A percentile compares a stretch with the other conserved stretches of the same genome.
phyloP scores from a whole-genome alignment of 2,797 vertebrate genomes.

The Dipus sagitta region DNA sequence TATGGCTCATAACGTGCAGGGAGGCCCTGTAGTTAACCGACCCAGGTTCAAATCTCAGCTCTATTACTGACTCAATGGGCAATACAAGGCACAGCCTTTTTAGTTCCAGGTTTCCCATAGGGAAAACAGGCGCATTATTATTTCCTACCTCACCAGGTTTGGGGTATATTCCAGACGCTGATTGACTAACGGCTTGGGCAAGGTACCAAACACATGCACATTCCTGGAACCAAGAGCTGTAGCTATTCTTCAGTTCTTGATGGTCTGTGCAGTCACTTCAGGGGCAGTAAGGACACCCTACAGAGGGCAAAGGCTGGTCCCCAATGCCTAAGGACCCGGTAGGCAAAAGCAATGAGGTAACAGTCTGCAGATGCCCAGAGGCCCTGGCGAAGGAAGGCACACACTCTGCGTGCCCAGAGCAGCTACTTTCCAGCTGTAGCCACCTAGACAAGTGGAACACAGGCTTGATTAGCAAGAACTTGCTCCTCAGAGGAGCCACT shows the following conservation, averaged over 20 bases:
- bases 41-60: neutral
- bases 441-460: neutral
- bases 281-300: neutral
- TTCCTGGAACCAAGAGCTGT: neutral
- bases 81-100: neutral
- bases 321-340: neutral
- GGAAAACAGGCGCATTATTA: neutral
- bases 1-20: neutral
- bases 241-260: neutral
- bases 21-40: neutral
- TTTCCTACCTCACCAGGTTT: neutral
- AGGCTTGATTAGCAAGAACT: neutral
- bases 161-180: neutral
- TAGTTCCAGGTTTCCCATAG: neutral
- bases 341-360: neutral
- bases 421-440: neutral
- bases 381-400: neutral
- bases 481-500: neutral
- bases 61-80: neutral
- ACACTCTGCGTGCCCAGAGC: accelerated
- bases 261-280: neutral
- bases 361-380: neutral
- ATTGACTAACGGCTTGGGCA: neutral
- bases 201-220: neutral
- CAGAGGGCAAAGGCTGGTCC: neutral